Evolutionary conservation across 2,888 invertebrate species (phyloP).

Genomic region (Arge pagana): DNA sequence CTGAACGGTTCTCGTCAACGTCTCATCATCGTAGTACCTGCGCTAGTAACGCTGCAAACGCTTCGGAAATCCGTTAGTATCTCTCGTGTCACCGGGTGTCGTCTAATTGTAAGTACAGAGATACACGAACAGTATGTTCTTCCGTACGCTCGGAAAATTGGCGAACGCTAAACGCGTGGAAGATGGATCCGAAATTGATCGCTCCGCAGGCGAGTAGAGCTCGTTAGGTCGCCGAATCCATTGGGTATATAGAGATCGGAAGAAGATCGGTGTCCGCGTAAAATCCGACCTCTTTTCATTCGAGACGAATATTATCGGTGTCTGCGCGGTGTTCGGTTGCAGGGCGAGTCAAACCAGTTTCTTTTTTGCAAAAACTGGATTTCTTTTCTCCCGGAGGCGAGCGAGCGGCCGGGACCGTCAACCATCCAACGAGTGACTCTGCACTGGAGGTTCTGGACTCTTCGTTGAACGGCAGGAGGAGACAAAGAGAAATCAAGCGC

Average conservation of each 20-base stretch:
- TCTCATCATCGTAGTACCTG: too few relatives aligned
- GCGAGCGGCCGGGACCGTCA: conserved; percentile 13
- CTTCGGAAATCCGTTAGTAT: too few relatives aligned
- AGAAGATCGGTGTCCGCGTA: neutral
- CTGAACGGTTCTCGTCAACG: too few relatives aligned
- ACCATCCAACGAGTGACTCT: conserved; percentile 4
- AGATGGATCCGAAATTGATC: too few relatives aligned
- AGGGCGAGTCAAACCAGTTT: conserved; percentile 21
- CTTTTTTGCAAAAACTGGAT: conserved; percentile 21
- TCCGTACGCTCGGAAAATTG: too few relatives aligned
- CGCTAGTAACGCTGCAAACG: too few relatives aligned
- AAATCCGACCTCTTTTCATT: conserved; percentile 7
- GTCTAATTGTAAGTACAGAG: too few relatives aligned
- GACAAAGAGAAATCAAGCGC: conserved; percentile 2
- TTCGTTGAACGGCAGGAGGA: conserved; percentile 1
- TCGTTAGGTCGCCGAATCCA: too few relatives aligned
- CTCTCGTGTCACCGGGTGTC: too few relatives aligned
- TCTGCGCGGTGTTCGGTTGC: conserved; percentile 19
- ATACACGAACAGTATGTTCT: too few relatives aligned
- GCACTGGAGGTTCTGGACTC: neutral
- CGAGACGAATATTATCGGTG: conserved; percentile 19
- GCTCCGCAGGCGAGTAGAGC: too few relatives aligned
- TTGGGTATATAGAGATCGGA: conserved; percentile 16
- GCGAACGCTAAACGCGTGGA: too few relatives aligned
- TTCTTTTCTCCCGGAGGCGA: conserved; percentile 15